Percentiles rank a stretch among this genome's conserved stretches.
Conservation (phyloP, 1,140 invertebrate genomes). For the Chionoecetes opilio region DNA sequence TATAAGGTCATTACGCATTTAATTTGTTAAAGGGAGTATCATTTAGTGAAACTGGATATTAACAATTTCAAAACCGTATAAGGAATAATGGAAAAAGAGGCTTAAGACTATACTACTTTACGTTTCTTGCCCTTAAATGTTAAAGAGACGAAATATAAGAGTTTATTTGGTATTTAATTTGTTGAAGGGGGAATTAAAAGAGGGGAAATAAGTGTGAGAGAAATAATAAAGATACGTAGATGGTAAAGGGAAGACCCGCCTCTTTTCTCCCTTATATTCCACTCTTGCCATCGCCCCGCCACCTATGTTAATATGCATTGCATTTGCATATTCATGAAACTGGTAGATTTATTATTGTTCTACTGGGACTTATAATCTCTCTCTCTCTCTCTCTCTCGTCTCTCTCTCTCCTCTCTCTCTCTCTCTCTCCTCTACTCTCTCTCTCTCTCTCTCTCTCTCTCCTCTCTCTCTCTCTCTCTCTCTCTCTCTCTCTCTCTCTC, state of each 20-base stretch:
- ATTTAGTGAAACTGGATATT: too few species aligned
- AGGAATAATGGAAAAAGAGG: too few species aligned
- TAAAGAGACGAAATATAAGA: too few species aligned
- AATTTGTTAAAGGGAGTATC: too few species aligned
- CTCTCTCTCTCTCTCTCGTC: conserved; percentile 4
- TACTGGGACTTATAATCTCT: neutral
- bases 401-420: neutral
- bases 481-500: neutral
- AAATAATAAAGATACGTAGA: neutral
- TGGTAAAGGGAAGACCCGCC: neutral
- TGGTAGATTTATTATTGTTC: conserved; percentile 14
- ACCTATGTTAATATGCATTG: conserved; percentile 11
- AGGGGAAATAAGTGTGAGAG: neutral
- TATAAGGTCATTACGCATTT: too few species aligned
- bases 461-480: neutral
- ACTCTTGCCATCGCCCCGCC: neutral
- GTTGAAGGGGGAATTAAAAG: too few species aligned
- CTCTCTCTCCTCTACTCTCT: conserved; percentile 27
- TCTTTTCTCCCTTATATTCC: neutral
- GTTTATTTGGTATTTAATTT: too few species aligned
- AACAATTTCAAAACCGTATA: too few species aligned
- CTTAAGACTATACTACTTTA: too few species aligned
- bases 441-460: neutral
- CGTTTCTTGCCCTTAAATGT: too few species aligned
- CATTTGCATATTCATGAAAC: conserved; percentile 21